Conservation (phyloP, 2,797 vertebrate genomes). For the Otus scops region DNA sequence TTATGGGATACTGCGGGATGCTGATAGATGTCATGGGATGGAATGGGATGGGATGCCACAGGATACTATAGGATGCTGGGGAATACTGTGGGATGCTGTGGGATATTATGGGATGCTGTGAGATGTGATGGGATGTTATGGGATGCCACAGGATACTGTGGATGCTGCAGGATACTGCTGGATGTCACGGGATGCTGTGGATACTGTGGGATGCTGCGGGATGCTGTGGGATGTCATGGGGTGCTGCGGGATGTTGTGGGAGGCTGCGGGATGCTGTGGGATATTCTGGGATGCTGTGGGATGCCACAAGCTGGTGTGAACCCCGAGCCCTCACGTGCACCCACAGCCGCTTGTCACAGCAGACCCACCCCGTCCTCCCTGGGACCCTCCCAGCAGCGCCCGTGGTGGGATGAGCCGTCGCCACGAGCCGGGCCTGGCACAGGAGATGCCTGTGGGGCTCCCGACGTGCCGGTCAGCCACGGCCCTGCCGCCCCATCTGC, state of each 20-base stretch:
- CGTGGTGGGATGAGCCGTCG: fast-evolving
- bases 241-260: fast-evolving
- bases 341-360: not conserved
- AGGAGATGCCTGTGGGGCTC: not conserved
- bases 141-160: not conserved
- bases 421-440: not conserved
- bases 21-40: not conserved
- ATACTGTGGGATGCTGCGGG: fast-evolving
- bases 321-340: not conserved
- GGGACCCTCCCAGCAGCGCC: not conserved
- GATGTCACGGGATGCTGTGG: fast-evolving
- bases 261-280: fast-evolving
- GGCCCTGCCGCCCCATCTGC: not conserved
- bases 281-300: not conserved
- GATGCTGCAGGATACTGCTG: not conserved
- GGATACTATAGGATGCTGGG: not conserved
- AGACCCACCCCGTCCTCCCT: not conserved
- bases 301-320: not conserved
- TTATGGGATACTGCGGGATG: not conserved
- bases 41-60: not conserved
- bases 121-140: not conserved
- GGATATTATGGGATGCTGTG: too few relatives aligned
- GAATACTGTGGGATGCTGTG: not conserved
- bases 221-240: fast-evolving
- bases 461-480: not conserved